Conservation (phyloP, 2,113 vertebrate genomes). For the Turnix velox region DNA sequence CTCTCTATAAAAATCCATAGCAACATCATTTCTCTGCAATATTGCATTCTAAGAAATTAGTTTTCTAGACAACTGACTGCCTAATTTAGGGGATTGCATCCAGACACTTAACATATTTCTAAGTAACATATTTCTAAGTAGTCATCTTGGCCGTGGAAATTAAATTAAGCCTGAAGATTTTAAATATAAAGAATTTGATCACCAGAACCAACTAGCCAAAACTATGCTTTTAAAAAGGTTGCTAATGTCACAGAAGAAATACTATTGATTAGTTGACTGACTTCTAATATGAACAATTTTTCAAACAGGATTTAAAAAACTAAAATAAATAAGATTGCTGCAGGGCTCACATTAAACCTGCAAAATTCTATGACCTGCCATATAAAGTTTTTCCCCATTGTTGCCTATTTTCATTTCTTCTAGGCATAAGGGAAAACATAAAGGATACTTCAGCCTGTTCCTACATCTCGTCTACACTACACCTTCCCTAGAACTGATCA, state of each 20-base stretch:
- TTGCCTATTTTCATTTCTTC: conserved; percentile 71
- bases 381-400: conserved; percentile 69
- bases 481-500: conserved; percentile 34
- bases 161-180: not conserved
- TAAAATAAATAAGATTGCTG: conserved; percentile 66
- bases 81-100: not conserved
- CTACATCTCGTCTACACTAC: conserved; percentile 52
- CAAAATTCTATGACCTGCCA: conserved; percentile 71
- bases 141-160: not conserved
- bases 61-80: not conserved
- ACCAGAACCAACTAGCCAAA: not conserved
- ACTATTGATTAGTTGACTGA: conserved; percentile 63
- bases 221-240: conserved; percentile 17
- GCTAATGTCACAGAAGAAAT: conserved; percentile 26
- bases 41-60: not conserved
- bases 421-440: conserved; percentile 75
- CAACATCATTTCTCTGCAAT: not conserved
- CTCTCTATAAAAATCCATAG: not conserved
- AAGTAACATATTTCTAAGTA: not conserved
- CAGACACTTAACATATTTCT: not conserved
- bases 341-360: conserved; percentile 66
- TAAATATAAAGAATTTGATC: not conserved
- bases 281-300: conserved; percentile 62
- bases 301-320: conserved; percentile 73
- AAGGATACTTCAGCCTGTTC: conserved; percentile 72